phyloP scores from a whole-genome alignment of 2,113 vertebrate species.

The Macrotus californicus region DNA sequence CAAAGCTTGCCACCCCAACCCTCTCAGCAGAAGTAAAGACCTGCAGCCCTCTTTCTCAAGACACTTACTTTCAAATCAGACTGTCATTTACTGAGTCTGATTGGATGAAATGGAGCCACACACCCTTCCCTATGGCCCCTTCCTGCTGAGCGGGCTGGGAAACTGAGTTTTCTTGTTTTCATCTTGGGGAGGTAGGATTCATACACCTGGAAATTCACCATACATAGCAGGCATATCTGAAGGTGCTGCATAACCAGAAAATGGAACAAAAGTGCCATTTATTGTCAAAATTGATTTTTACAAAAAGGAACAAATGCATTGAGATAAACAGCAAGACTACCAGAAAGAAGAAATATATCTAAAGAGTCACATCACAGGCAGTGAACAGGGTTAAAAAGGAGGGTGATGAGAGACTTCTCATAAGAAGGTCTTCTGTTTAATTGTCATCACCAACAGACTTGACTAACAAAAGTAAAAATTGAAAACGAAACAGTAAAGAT shows the following conservation, averaged over 20 bases:
- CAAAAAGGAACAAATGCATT: not conserved
- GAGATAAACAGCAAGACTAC: not conserved
- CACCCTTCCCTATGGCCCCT: fast-evolving
- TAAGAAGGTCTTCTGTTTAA: not conserved
- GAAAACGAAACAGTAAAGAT: not conserved
- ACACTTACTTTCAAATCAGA: not conserved
- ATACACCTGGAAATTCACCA: not conserved
- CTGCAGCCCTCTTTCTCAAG: not conserved
- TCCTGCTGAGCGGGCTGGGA: not conserved
- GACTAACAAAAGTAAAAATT: not conserved
- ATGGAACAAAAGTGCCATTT: not conserved
- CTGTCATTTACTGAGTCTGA: not conserved
- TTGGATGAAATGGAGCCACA: not conserved
- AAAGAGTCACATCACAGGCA: not conserved
- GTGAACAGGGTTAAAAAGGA: not conserved
- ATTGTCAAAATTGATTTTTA: not conserved
- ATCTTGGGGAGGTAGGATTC: not conserved
- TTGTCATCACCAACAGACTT: not conserved
- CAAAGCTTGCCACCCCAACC: not conserved
- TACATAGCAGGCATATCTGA: not conserved
- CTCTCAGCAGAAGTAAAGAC: not conserved
- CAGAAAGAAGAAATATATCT: not conserved
- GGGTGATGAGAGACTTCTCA: not conserved
- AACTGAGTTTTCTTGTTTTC: not conserved
- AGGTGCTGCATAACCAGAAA: not conserved